These are phyloP conservation scores for Platynereis dumerilii DNA, from an alignment of 2,888 invertebrate species.

Conservation along the genomic window DNA sequence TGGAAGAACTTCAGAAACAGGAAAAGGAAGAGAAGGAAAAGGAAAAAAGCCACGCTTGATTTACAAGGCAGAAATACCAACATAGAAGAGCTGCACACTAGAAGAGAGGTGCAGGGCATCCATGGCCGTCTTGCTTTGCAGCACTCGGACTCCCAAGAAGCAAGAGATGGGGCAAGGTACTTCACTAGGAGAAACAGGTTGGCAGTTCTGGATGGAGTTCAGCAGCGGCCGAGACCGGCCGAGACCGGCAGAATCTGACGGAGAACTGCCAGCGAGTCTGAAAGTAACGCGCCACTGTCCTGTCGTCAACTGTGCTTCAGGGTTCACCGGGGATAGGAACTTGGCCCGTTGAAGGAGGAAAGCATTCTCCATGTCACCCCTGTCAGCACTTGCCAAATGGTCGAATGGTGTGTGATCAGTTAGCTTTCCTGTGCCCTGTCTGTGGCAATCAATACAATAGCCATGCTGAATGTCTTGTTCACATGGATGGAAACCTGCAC, in stretches of 20 bases:
- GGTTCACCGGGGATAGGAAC: constrained; percentile 33
- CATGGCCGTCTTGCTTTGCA: constrained; percentile 35
- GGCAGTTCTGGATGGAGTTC: neutral
- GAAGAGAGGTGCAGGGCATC: constrained; percentile 33
- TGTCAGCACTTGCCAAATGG: constrained; percentile 34
- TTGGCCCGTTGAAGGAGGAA: constrained; percentile 38
- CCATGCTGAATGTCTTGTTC: constrained; percentile 20
- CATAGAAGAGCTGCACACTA: constrained; percentile 24
- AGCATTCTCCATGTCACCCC: constrained; percentile 44
- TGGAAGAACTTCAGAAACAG: too few relatives aligned
- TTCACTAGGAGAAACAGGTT: neutral
- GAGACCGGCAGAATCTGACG: too few relatives aligned
- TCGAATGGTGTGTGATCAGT: constrained; percentile 30
- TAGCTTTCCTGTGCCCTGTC: constrained; percentile 38
- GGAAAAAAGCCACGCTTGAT: too few relatives aligned
- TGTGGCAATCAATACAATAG: constrained; percentile 40
- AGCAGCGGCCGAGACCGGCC: neutral
- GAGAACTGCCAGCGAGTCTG: constrained; percentile 28
- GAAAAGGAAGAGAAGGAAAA: too few relatives aligned
- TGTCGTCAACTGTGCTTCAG: constrained; percentile 40
- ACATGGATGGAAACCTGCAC: constrained; percentile 29
- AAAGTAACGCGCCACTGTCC: constrained; percentile 27
- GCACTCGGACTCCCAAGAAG: neutral
- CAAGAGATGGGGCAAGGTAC: neutral
- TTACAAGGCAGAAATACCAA: too few relatives aligned